Evolutionary conservation across 2,888 invertebrate species (phyloP).

Genomic region (Cordilura impudica): DNA sequence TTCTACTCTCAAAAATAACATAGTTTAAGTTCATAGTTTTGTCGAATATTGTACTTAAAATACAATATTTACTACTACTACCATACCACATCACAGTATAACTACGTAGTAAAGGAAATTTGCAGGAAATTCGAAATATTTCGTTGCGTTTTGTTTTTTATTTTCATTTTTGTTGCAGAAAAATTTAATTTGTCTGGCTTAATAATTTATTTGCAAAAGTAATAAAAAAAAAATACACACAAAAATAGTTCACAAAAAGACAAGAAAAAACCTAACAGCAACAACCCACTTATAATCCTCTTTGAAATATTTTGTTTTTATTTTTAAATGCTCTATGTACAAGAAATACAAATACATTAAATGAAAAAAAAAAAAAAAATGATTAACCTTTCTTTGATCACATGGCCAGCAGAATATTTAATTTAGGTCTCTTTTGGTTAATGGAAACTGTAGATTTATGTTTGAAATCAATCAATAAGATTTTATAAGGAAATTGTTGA

Average conservation of each 20-base stretch:
- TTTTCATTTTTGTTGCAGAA: constrained; percentile 1
- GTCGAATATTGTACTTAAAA: neutral
- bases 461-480: no score
- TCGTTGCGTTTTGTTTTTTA: constrained; percentile 16
- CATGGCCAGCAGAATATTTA: neutral
- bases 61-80: neutral
- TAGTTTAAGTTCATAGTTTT: constrained; percentile 21
- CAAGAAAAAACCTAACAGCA: neutral
- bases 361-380: neutral
- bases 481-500: no score
- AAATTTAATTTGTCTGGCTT: constrained; percentile 61
- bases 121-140: constrained; percentile 57
- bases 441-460: no score
- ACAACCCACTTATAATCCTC: constrained; percentile 39
- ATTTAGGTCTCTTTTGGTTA: no score
- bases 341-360: neutral
- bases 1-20: neutral
- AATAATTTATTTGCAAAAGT: constrained; percentile 60
- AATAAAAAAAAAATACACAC: constrained; percentile 56
- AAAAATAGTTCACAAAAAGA: constrained; percentile 12
- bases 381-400: neutral
- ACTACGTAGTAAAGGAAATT: constrained; percentile 40
- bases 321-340: neutral
- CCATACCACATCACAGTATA: neutral
- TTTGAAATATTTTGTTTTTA: constrained; percentile 8